Evolutionary conservation across 2,113 vertebrate genomes (phyloP).

Genomic region (Anhinga anhinga): DNA sequence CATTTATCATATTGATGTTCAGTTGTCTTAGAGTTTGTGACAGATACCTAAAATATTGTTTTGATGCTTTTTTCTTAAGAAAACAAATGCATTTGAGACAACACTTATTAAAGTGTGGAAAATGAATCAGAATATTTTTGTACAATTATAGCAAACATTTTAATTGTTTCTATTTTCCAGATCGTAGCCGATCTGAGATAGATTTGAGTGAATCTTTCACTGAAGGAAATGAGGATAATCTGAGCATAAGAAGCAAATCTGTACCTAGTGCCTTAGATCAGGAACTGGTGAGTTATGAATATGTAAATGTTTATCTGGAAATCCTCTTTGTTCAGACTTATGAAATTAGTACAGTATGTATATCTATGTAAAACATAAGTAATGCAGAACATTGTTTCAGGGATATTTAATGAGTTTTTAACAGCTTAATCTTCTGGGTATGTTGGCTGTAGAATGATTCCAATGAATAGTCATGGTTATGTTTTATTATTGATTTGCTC

Average conservation of each 20-base stretch:
- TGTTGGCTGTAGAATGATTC: neutral
- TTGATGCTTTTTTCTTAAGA: neutral
- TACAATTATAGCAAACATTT: neutral
- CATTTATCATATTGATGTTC: neutral
- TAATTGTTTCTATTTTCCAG: slow-evolving; percentile 67
- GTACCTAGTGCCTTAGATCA: slow-evolving; percentile 87
- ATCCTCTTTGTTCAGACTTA: neutral
- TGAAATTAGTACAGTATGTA: neutral
- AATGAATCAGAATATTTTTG: neutral
- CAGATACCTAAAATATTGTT: neutral
- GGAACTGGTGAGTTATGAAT: slow-evolving; percentile 74
- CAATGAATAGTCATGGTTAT: neutral
- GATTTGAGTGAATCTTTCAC: slow-evolving; percentile 84
- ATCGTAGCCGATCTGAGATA: slow-evolving; percentile 87
- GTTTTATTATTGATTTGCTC: neutral
- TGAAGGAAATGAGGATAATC: slow-evolving; percentile 80
- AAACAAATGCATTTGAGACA: neutral
- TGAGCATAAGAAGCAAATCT: slow-evolving; percentile 84
- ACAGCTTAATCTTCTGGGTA: neutral
- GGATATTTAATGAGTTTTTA: neutral
- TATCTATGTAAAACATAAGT: neutral
- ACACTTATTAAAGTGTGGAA: neutral
- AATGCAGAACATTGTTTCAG: neutral
- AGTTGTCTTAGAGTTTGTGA: neutral
- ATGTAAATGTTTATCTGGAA: neutral